Conservation (phyloP, 1,140 invertebrate species). For the Pogonus chalceus region DNA sequence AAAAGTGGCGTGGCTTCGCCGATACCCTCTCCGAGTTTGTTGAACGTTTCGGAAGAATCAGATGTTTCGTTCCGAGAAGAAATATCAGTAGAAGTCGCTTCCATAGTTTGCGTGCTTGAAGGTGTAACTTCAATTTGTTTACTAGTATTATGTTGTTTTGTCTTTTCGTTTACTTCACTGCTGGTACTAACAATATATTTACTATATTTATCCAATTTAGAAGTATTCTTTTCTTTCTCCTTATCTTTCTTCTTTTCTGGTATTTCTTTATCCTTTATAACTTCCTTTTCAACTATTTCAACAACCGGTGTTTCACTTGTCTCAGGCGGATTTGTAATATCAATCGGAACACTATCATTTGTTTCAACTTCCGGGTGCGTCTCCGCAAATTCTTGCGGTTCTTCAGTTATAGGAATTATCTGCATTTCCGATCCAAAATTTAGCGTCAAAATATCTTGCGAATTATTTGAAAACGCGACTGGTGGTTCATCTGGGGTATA, state of each 20-base stretch:
- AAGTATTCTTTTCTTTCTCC: conserved; percentile 29
- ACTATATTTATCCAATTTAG: conserved; percentile 25
- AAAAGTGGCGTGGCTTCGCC: conserved; percentile 18
- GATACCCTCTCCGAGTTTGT: conserved; percentile 5
- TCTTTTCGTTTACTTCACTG: background rate
- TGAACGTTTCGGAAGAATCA: background rate
- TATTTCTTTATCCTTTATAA: conserved; percentile 17
- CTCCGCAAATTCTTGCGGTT: background rate
- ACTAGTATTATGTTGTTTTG: background rate
- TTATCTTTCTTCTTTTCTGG: conserved; percentile 18
- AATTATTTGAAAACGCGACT: background rate
- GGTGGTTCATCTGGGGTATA: background rate
- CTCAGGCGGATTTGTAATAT: background rate
- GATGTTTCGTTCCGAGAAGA: background rate
- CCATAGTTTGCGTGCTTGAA: no score
- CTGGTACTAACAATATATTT: conserved; percentile 6
- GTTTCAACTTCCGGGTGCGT: background rate
- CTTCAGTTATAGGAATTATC: background rate
- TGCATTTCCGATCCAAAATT: conserved; percentile 28
- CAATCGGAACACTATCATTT: background rate
- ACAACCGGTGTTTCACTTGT: conserved; percentile 10
- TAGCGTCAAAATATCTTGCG: conserved; percentile 30
- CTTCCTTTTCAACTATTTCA: conserved; percentile 20
- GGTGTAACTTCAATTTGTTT: no score
- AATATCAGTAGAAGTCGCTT: background rate